A percentile compares a stretch with the other conserved stretches of the same genome.
phyloP scores from a whole-genome alignment of 2,888 invertebrate species.

The Cryptophagus acutangulus region DNA sequence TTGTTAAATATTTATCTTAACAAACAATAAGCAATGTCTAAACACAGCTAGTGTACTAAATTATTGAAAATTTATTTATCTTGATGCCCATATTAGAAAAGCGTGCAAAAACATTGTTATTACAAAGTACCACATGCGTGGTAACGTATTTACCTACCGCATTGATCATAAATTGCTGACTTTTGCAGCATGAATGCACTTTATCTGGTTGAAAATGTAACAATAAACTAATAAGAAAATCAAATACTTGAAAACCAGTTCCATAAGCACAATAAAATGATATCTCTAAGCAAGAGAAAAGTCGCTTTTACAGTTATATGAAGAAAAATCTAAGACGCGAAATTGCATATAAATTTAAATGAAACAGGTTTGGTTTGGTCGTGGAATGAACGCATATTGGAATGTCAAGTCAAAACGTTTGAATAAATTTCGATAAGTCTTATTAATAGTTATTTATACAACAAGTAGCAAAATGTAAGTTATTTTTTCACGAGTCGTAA shows the following conservation, averaged over 20 bases:
- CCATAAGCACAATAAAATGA: too few relatives aligned
- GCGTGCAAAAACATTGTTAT: slow-evolving; percentile 21
- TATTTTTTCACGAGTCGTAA: too few relatives aligned
- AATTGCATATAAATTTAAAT: too few relatives aligned
- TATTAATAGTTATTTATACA: too few relatives aligned
- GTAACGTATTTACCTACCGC: slow-evolving; percentile 21
- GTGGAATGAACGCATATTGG: background rate
- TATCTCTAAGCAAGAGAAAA: too few relatives aligned
- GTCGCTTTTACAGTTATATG: too few relatives aligned
- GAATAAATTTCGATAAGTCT: slow-evolving; percentile 46
- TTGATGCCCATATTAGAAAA: slow-evolving; percentile 18
- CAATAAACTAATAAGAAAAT: slow-evolving; percentile 1
- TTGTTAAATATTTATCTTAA: too few relatives aligned
- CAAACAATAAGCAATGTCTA: too few relatives aligned
- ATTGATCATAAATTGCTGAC: slow-evolving; percentile 13
- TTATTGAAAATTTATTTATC: slow-evolving; percentile 5
- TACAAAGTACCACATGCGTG: slow-evolving; percentile 23
- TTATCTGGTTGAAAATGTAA: slow-evolving; percentile 1
- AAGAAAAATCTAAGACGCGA: background rate
- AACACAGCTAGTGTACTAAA: background rate
- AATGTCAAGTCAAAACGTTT: slow-evolving; percentile 40
- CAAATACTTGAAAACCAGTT: too few relatives aligned
- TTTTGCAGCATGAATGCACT: background rate
- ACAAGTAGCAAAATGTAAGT: too few relatives aligned
- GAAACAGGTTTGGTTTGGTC: background rate